Evolutionary conservation across 2,113 vertebrate genomes (phyloP), one percentile per base, ranked within the genome.

Genomic region (Laticauda colubrina): DNA sequence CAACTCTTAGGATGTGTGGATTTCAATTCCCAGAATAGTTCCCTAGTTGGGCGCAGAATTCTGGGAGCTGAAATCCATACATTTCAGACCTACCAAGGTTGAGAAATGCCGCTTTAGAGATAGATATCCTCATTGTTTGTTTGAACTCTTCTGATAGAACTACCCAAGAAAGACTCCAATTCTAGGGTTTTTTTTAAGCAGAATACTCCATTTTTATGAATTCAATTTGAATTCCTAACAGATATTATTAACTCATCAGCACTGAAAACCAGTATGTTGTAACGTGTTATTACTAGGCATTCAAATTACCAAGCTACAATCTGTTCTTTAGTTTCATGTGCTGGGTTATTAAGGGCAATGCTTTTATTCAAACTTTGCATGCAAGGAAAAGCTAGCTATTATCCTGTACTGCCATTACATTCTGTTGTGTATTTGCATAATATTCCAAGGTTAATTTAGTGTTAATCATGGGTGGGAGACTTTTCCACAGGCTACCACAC

Each of bases 71-170:
- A 61, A 61, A 8, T 61, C 57, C 24, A 26, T 59, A 59, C 23
- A 61, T 3, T 26, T 64, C 29, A 64, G 26, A 64, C 26, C 29
- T 29, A 26, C 61, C 61, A 64, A 64, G 26, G 61, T 12, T 64
- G 61, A 64, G 11, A 64, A 64, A 14, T 99, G 99, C 95, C 99
- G 98, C 96, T 99, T 99, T 95, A 97, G 98, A 91, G 98, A 99
- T 91, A 98, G 98, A 94, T 98, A 96, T 95, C 98, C 98, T 1
- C 97, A 98, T 93, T 99, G 98, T 97, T 99, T 51, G 48, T 51
- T 51, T 96, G 98, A 99, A 97, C 97, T 98, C 94, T 97, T 97
- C 81, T 98, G 96, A 96, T 48, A 14, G n/a, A 81, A 81, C 34
- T 20, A 57, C 85, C 29, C 85, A 85, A 43, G 45, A 93, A 14